These are phyloP conservation scores for Chloropsis cyanopogon DNA, from an alignment of 2,113 vertebrate genomes.

Conservation along the genomic window DNA sequence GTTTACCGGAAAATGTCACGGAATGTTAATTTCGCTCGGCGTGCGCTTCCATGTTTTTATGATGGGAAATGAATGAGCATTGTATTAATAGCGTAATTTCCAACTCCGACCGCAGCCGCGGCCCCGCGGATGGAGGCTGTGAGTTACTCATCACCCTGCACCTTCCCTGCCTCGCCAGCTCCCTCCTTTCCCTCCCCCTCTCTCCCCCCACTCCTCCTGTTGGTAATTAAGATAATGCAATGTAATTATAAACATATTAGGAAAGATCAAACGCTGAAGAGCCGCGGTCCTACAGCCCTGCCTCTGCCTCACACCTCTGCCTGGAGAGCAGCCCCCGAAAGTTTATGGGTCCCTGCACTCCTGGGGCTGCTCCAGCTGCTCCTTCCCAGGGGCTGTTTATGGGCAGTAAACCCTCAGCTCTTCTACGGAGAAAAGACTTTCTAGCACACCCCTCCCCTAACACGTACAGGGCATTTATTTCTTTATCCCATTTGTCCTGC, in stretches of 20 bases:
- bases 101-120: neutral
- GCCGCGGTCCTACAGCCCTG: rapidly evolving
- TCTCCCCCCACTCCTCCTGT: neutral
- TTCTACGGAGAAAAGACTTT: rapidly evolving
- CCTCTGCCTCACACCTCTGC: neutral
- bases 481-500: neutral
- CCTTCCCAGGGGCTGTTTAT: neutral
- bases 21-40: slow-evolving; percentile 77
- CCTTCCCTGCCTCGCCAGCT: neutral
- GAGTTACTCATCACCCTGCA: neutral
- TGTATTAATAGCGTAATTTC: slow-evolving; percentile 67
- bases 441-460: neutral
- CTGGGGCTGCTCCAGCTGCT: neutral
- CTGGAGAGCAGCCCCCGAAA: neutral
- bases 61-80: slow-evolving; percentile 62
- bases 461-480: neutral
- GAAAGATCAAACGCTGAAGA: neutral
- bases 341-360: rapidly evolving
- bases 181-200: neutral
- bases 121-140: neutral
- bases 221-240: slow-evolving; percentile 66
- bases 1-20: slow-evolving; percentile 68
- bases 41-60: slow-evolving; percentile 28
- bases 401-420: neutral
- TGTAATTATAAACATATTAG: slow-evolving; percentile 62